Base-by-base conservation (phyloP, 2,888 invertebrate genomes). In the Folsomia manolachei region DNA sequence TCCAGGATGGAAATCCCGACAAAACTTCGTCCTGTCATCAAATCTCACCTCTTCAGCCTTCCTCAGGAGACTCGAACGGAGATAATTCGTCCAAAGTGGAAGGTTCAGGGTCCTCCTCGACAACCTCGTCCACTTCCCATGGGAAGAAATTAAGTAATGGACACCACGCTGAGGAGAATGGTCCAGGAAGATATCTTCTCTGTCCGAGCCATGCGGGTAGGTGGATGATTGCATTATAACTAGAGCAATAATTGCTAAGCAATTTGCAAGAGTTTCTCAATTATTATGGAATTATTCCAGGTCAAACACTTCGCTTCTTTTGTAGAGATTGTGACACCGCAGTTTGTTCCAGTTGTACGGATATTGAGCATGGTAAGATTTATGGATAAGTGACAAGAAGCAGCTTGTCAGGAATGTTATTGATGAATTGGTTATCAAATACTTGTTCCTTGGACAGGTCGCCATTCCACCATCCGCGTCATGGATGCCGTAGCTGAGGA, bases 321-420 rank as follows among this genome's bases (percentile, higher is more conserved):
- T 86, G 86, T 81, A 81, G 83, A 14, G 84, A 84, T 66, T 86
- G 86, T 81, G 86, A 86, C 81, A 86, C 86, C 0, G 85, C 86
- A 0, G 83, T 86, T 52, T 86, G 86, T 77, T 82, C 83, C 73
- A 83, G 83, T 69, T 86, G 86, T 77, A 85, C 85, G 0, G 84
- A 83, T 72, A 84, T 85, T 7, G 85, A 85, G 74, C 85, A 86
- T 80, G 82, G n/a, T n/a, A n/a, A n/a, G n/a, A n/a, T n/a, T n/a
- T n/a, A n/a, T n/a, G n/a, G n/a, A n/a, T n/a, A n/a, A n/a, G n/a
- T n/a, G n/a, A n/a, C n/a, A n/a, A n/a, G n/a, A n/a, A n/a, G n/a
- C n/a, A n/a, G n/a, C n/a, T n/a, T n/a, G n/a, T n/a, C n/a, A n/a
- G n/a, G n/a, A n/a, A n/a, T n/a, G n/a, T n/a, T n/a, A n/a, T n/a